Evolutionary conservation across 2,888 invertebrate genomes (phyloP), one percentile per base, ranked within the genome.

Genomic region (Hydrotaea diabolus): DNA sequence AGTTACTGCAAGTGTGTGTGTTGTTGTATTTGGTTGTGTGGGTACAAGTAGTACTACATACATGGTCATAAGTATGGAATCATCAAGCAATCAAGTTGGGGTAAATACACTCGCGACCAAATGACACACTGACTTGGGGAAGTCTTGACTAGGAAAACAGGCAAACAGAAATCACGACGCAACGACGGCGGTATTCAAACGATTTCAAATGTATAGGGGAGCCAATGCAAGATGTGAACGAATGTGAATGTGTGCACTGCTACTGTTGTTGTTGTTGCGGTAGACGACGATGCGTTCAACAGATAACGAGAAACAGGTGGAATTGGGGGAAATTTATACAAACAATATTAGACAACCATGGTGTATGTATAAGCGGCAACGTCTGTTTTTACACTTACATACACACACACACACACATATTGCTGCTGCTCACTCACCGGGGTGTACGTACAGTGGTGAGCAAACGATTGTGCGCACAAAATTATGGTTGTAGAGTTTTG

Each of bases 71-170:
- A 21, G n/a, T 2, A 57, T 57, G 21, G 21, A 49, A 49, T n/a
- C 8, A 49, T 0, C 8, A 55, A 59, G 21, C n/a, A n/a, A n/a
- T n/a, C n/a, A 77, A 75, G 80, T 75, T 81, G 84, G 82, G 78
- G 79, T 72, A 83, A 82, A 72, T 71, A 77, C 77, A 73, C 26
- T 62, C 43, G 19, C 77, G 73, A 77, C 62, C 59, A 79, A 89
- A 88, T 90, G 90, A 90, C 89, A 89, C 90, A 88, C 83, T 91
- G 91, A 91, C 92, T 91, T 91, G 91, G 91, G 92, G 91, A 92
- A 92, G 91, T 90, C 91, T 90, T 90, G 89, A 90, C 90, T 90
- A 88, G 88, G 86, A 86, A 88, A 89, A 86, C 89, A 91, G 92
- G 91, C 89, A 88, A 86, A 72, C 90, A 90, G 88, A 85, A 87